Base-by-base conservation (phyloP, 2,797 vertebrate species). In the Borostomias antarcticus region DNA sequence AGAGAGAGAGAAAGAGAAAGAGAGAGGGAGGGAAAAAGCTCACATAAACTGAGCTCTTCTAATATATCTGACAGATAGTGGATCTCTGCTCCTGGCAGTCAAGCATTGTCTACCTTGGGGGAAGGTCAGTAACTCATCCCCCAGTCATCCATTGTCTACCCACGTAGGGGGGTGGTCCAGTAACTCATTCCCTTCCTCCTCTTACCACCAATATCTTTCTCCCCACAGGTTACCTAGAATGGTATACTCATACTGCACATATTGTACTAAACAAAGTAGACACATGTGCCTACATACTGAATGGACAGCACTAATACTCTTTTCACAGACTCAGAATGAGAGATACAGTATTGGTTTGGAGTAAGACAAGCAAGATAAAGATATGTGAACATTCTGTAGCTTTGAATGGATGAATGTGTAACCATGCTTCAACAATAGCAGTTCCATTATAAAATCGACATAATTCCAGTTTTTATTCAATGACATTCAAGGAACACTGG, bases 401-500 rank as follows among this genome's bases (percentile, higher is more conserved):
- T 4, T 45, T 5, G 40, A 17, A 43, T 4, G 40, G 13, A 11
- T 17, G 15, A 43, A 43, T 17, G 40, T n/a, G 40, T 17, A n/a
- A n/a, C 40, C 23, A 25, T 25, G 8, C 21, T 7, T 48, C 47
- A 19, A 17, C 5, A 3, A 21, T 19, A 48, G 47, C 48, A 51
- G 19, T 9, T 9, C 35, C 35, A 37, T 1, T 37, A 7, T 37
- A 11, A 37, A 37, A 7, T 11, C 35, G 5, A 1, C 13, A 37
- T 8, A 37, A 60, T 60, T 28, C n/a, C 58, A 25, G 17, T 21
- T 28, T 29, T 21, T 54, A 29, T 57, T 47, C 32, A 51, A 52
- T 37, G 21, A 47, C 65, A 69, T 74, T 70, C 57, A 43, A 59
- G 30, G 64, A 58, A 52, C 66, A 48, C 48, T 21, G 30, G 74